Evolutionary conservation across 1,140 invertebrate species (phyloP).

Genomic region (Trissolcus basalis): DNA sequence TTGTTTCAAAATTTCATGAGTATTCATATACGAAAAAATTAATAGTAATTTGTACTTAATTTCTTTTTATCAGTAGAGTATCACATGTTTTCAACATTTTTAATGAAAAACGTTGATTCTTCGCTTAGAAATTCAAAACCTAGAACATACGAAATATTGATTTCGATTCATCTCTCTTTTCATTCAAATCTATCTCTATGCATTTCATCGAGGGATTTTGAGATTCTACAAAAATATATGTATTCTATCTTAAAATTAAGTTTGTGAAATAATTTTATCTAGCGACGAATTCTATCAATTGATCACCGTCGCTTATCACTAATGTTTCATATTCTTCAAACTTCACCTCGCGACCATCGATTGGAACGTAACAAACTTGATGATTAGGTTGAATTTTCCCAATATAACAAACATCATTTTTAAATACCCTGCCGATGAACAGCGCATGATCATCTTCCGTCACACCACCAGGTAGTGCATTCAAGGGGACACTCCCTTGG

Average conservation of each 20-base stretch:
- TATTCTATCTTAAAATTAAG: conserved; percentile 19
- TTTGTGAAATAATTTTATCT: conserved; percentile 56
- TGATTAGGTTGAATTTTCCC: conserved; percentile 69
- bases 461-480: conserved; percentile 65
- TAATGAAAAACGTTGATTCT: not conserved
- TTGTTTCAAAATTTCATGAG: not conserved
- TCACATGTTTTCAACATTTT: conserved; percentile 19
- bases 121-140: conserved; percentile 1
- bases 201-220: conserved; percentile 13
- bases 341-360: conserved; percentile 55
- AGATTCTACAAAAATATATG: conserved; percentile 12
- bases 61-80: conserved; percentile 10
- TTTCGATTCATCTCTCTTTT: conserved; percentile 1
- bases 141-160: conserved; percentile 2
- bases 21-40: conserved; percentile 4
- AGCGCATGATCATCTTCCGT: conserved; percentile 65
- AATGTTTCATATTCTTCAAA: conserved; percentile 63
- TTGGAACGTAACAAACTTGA: conserved; percentile 64
- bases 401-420: conserved; percentile 62
- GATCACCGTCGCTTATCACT: conserved; percentile 54
- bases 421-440: conserved; percentile 65
- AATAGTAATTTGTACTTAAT: conserved; percentile 31
- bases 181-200: not conserved
- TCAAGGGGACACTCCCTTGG: conserved; percentile 63
- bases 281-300: conserved; percentile 59